Conservation (phyloP, 2,113 vertebrate genomes). For the Chroicocephalus ridibundus region DNA sequence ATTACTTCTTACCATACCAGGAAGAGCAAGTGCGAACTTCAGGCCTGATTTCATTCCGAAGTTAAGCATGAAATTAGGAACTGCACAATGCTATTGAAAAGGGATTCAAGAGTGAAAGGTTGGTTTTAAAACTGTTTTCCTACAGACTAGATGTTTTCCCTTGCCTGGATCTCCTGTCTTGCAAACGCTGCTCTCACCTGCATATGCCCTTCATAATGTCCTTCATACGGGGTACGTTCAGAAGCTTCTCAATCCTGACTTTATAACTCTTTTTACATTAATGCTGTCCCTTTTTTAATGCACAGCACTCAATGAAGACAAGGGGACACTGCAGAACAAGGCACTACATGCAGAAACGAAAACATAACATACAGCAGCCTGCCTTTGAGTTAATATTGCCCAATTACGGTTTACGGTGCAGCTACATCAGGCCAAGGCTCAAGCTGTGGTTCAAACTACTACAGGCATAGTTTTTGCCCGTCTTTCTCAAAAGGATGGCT, state of each 20-base stretch:
- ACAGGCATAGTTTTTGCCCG: not conserved
- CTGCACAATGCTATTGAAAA: not conserved
- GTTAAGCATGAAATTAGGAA: not conserved
- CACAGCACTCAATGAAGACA: not conserved
- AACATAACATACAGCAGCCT: not conserved
- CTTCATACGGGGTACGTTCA: slow-evolving; percentile 1
- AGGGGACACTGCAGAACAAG: not conserved
- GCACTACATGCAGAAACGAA: not conserved
- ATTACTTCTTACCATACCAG: not conserved
- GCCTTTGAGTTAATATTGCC: not conserved
- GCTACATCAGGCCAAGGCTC: not conserved
- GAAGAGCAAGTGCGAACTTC: not conserved
- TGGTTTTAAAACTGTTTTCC: not conserved
- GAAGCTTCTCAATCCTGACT: not conserved
- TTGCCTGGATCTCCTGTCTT: slow-evolving; percentile 3
- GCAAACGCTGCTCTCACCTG: slow-evolving; percentile 14
- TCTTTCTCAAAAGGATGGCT: not conserved
- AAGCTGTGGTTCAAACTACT: not conserved
- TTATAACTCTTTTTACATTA: not conserved
- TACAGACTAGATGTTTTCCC: not conserved
- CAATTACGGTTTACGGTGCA: not conserved
- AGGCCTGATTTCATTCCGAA: not conserved
- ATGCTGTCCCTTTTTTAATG: not conserved
- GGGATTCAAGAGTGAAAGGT: not conserved
- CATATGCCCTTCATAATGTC: not conserved